Percentiles rank a stretch among this genome's conserved stretches.
Conservation (phyloP, 2,113 vertebrate genomes). For the Centropus bengalensis region DNA sequence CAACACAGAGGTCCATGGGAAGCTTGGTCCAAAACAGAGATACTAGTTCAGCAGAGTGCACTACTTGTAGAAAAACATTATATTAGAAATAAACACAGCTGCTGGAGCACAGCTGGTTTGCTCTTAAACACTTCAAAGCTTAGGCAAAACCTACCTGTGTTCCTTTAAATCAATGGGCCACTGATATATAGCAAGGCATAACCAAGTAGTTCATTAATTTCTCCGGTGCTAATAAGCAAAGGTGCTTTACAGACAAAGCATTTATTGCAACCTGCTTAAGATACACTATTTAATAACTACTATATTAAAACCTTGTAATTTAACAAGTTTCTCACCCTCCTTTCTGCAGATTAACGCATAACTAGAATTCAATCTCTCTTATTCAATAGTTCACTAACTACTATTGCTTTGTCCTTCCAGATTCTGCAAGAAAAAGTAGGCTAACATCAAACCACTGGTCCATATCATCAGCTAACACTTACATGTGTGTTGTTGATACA, state of each 20-base stretch:
- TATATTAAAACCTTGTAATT: neutral
- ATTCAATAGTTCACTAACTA: neutral
- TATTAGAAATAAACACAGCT: neutral
- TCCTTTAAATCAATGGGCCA: neutral
- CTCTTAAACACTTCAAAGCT: neutral
- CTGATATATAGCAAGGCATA: neutral
- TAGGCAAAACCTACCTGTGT: neutral
- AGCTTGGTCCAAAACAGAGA: neutral
- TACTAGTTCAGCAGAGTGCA: neutral
- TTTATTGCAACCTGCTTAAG: neutral
- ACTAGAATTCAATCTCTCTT: neutral
- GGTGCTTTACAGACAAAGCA: neutral
- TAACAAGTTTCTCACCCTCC: neutral
- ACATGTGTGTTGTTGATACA: neutral
- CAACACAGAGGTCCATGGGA: neutral
- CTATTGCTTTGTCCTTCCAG: neutral
- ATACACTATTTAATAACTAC: neutral
- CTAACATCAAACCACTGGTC: neutral
- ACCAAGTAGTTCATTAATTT: neutral
- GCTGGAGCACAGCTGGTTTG: neutral
- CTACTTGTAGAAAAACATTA: neutral
- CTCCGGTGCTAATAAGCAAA: neutral
- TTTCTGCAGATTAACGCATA: neutral
- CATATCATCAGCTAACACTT: neutral
- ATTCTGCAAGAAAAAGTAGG: neutral